Conservation (phyloP, 2,888 invertebrate genomes). For the Melanostoma scalare region DNA sequence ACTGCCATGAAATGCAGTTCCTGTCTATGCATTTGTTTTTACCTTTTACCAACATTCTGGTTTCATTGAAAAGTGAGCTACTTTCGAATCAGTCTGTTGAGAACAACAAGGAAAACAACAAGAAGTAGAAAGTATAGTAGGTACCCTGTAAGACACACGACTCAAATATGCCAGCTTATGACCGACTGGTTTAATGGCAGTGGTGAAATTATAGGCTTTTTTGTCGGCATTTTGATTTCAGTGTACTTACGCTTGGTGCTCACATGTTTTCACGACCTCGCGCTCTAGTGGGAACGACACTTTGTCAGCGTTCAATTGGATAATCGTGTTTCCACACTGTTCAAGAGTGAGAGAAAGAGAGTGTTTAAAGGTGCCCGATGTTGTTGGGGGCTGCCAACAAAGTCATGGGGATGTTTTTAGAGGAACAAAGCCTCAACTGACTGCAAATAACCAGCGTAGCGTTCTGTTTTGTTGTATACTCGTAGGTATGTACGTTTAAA, state of each 20-base stretch:
- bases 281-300: conserved; percentile 64
- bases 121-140: neutral
- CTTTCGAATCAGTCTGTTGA: conserved; percentile 12
- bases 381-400: conserved; percentile 11
- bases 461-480: neutral
- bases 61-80: too few relatives aligned
- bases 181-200: conserved; percentile 21
- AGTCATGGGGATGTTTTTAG: conserved; percentile 8
- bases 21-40: too few relatives aligned
- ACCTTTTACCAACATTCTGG: too few relatives aligned
- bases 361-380: conserved; percentile 36
- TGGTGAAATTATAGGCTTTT: conserved; percentile 32
- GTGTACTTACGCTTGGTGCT: conserved; percentile 33
- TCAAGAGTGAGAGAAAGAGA: conserved; percentile 37
- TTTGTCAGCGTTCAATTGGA: conserved; percentile 73
- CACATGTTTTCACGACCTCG: conserved; percentile 60
- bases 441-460: neutral
- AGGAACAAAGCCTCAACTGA: conserved; percentile 16
- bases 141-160: conserved; percentile 59
- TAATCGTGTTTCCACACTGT: conserved; percentile 65
- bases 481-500: neutral
- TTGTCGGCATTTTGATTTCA: conserved; percentile 56
- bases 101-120: neutral
- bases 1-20: too few relatives aligned
- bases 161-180: conserved; percentile 31